Base-by-base conservation (phyloP, 2,113 vertebrate genomes). In the Syngnathus floridae region DNA sequence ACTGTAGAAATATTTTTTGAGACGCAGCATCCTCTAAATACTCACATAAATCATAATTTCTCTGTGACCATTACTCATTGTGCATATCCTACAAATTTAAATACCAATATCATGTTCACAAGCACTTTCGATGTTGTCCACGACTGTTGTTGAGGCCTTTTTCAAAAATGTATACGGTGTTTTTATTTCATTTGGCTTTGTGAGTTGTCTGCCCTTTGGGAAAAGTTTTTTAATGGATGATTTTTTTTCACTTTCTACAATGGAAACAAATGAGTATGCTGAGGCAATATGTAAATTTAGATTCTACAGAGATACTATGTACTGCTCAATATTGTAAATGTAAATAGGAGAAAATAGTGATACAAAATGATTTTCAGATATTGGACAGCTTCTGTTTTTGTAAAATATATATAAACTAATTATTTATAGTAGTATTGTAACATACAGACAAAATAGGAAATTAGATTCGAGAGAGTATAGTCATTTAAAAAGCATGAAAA, bases 381-480 rank as follows among this genome's bases (percentile, higher is more conserved):
- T 82, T 65, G 35, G 26, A 55, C 35, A 83, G 69, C 79, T 82
- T 71, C 75, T 60, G 36, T 40, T 60, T 37, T 59, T 59, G 35
- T 59, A 36, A 7, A 74, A 77, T 73, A 72, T 31, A 31, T 31
- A 31, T 84, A 79, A 65, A 74, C 75, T 84, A 83, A 72, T 87
- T 54, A 85, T 91, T 91, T 90, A 87, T 88, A 90, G 88, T 88
- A 84, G 87, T 78, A 83, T 82, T 90, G 80, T 88, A 88, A 83
- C 70, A 89, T 89, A 90, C 82, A 86, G 65, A 83, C 80, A 79
- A 88, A 35, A 91, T 88, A 88, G 86, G 75, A 76, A 88, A 85
- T 71, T 69, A 90, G 90, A 90, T 90, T 92, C 90, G 90, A 89
- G 81, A 83, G 79, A 85, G 52, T 82, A 87, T 84, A 84, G 78